Evolutionary conservation across 2,797 vertebrate species (phyloP).

Genomic region (Pipistrellus pipistrellus): DNA sequence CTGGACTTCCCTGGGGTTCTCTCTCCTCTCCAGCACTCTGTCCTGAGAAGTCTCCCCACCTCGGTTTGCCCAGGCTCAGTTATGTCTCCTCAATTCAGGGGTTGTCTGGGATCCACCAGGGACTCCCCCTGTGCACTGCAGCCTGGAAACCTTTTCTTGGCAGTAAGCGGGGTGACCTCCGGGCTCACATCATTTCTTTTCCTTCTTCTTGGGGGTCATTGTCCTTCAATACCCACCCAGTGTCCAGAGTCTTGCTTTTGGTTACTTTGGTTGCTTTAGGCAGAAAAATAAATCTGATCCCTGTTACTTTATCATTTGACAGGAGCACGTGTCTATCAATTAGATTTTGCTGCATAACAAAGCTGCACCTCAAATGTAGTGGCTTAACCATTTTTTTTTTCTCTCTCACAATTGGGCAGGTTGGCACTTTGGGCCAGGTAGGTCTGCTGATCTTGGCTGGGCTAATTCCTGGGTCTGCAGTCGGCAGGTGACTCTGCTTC

Average conservation of each 20-base stretch:
- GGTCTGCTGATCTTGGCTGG: background rate
- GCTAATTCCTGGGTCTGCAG: background rate
- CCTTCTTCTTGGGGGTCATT: background rate
- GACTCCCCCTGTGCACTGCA: background rate
- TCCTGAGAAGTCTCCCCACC: background rate
- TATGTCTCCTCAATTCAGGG: background rate
- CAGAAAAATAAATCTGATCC: constrained; percentile 23
- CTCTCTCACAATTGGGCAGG: background rate
- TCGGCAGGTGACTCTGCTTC: background rate
- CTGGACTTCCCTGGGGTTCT: background rate
- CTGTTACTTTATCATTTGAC: background rate
- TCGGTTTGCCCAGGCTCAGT: background rate
- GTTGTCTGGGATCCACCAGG: background rate
- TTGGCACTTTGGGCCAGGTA: fast-evolving
- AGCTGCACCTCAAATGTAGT: background rate
- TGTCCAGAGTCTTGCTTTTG: constrained; percentile 11
- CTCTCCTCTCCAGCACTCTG: background rate
- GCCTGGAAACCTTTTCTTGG: background rate
- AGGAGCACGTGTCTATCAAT: background rate
- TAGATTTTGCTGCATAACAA: constrained; percentile 27
- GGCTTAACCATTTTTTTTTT: background rate
- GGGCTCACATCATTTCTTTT: background rate
- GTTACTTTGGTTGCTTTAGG: constrained; percentile 25
- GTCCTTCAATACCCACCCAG: background rate
- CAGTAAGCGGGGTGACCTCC: background rate